Base-by-base conservation (phyloP, 2,113 vertebrate genomes). In the Aplodontia rufa region DNA sequence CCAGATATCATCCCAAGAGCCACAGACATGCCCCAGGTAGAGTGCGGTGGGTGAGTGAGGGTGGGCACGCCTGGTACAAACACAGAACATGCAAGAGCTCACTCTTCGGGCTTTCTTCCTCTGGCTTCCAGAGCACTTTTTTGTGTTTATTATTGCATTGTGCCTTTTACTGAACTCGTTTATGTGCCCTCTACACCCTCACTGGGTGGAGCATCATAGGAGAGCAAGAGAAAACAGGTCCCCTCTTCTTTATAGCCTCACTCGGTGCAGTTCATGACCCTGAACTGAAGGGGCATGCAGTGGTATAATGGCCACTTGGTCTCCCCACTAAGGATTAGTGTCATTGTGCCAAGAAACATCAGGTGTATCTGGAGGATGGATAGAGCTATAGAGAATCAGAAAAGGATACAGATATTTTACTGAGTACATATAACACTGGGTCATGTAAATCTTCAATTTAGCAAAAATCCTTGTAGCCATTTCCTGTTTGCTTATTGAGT, bases 401-500 rank as follows among this genome's bases (percentile, higher is more conserved):
- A 87, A 66, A 1, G 49, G 51, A 68, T 35, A 13, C 0, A 30
- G 58, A 40, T 40, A 51, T 93, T 75, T 93, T 42, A 47, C 58
- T 40, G 40, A 71, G 71, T 60, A 12, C 24, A 28, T 12, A 9
- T 32, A 88, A 60, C 26, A n/a, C 55, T 51, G 86, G 91, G 85
- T 76, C 89, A 93, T 11, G 40, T 45, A 93, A 91, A 96, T 87
- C 68, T 89, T 94, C 16, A 62, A 20, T 93, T 76, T 93, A 68
- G 83, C 22, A 16, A 71, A 91, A 66, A 17, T n/a, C 40, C 75
- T 30, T 6, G 5, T n/a, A 53, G 37, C 42, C 17, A 17, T 86
- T 79, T 35, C 22, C 28, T 66, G 7, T 79, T 82, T 68, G 64
- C 72, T 71, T 80, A 69, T 19, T 82, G 79, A 91, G 58, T 32